A percentile compares a stretch with the other conserved stretches of the same genome.
Conservation (phyloP, 2,797 vertebrate genomes). For the Oryzias sinensis region DNA sequence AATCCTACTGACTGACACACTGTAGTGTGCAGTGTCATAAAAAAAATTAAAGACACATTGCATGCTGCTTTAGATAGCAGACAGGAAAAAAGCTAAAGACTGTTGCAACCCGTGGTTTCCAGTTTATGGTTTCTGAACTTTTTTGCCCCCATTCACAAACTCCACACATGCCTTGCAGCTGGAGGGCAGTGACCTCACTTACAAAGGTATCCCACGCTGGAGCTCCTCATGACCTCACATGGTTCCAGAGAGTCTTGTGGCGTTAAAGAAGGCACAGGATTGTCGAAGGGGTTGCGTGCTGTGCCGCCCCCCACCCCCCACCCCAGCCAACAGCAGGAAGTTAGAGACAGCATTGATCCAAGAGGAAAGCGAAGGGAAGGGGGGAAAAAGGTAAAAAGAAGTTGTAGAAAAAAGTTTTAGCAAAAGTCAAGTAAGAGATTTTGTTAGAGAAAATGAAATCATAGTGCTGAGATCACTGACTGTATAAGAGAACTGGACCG, state of each 20-base stretch:
- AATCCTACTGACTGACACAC: constrained; percentile 7
- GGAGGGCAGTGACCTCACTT: constrained; percentile 57
- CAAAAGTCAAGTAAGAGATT: constrained; percentile 25
- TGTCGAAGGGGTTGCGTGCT: constrained; percentile 87
- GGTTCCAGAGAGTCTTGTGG: constrained; percentile 84
- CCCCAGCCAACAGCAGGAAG: constrained; percentile 27
- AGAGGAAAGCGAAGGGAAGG: background rate
- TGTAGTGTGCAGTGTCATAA: background rate
- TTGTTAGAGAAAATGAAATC: constrained; percentile 13
- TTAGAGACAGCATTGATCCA: constrained; percentile 34
- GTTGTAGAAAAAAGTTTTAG: constrained; percentile 1
- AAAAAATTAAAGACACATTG: constrained; percentile 1
- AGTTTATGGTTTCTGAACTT: background rate
- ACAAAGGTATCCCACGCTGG: constrained; percentile 92
- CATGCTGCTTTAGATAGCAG: constrained; percentile 1
- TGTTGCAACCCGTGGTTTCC: background rate
- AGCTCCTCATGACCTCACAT: constrained; percentile 85
- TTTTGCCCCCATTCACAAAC: background rate
- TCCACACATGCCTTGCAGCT: constrained; percentile 11
- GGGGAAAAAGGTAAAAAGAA: constrained; percentile 8
- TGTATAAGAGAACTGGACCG: too few relatives aligned
- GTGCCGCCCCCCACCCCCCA: constrained; percentile 25
- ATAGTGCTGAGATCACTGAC: too few relatives aligned
- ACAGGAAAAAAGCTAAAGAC: constrained; percentile 7
- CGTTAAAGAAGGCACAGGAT: constrained; percentile 86